Percentiles rank a stretch among this genome's conserved stretches.
Evolutionary conservation across 2,888 invertebrate genomes (phyloP).

Genomic region (Amitus sp.): DNA sequence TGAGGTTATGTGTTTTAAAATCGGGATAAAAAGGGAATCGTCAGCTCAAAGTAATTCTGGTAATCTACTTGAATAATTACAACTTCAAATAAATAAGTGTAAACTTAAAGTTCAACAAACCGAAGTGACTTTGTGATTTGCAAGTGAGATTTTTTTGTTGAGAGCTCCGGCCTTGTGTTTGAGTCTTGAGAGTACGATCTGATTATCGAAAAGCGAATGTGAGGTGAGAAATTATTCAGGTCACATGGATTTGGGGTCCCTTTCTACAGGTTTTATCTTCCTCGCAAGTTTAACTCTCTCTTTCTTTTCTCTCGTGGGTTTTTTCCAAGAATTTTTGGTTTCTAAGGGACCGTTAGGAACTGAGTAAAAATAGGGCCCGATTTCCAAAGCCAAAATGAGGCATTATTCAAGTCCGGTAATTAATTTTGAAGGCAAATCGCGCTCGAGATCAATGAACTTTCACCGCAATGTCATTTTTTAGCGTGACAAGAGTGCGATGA

Average conservation of each 20-base stretch:
- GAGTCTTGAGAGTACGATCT: conserved; percentile 2
- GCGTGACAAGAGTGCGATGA: background rate
- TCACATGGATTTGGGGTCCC: conserved; percentile 46
- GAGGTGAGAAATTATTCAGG: conserved; percentile 47
- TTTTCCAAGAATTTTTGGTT: conserved; percentile 15
- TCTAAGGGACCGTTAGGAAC: conserved; percentile 17
- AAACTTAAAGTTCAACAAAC: background rate
- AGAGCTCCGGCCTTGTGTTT: background rate
- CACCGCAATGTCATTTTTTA: background rate
- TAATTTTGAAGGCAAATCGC: background rate
- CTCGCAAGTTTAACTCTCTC: background rate
- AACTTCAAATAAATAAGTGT: background rate
- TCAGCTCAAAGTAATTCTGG: too few species aligned
- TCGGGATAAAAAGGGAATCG: too few species aligned
- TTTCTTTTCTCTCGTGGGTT: too few species aligned
- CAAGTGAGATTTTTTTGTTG: background rate
- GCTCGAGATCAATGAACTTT: conserved; percentile 7
- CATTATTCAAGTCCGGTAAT: too few species aligned
- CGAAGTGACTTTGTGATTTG: background rate
- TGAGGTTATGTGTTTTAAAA: too few species aligned
- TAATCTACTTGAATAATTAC: too few species aligned
- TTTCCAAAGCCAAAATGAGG: too few species aligned
- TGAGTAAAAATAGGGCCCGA: too few species aligned
- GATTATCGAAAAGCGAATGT: conserved; percentile 22
- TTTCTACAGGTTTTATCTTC: conserved; percentile 38